Conservation (phyloP, 2,113 vertebrate species). For the Xiphorhynchus elegans region DNA sequence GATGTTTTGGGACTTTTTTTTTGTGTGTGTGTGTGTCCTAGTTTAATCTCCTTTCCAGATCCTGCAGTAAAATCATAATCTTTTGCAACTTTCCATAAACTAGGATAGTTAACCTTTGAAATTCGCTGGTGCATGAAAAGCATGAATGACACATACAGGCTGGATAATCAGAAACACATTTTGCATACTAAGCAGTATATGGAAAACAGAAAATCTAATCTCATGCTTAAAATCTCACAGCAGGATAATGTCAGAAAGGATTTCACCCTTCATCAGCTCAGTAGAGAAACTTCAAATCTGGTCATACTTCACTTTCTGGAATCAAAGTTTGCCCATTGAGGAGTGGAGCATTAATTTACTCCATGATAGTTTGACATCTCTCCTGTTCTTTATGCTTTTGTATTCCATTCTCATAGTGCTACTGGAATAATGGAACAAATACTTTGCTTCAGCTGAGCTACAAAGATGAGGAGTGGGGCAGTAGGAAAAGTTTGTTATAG, state of each 20-base stretch:
- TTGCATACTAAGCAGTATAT: neutral
- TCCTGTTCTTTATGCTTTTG: constrained; percentile 34
- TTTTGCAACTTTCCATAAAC: neutral
- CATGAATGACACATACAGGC: neutral
- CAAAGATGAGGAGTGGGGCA: neutral
- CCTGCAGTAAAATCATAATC: neutral
- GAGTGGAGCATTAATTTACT: constrained; percentile 20
- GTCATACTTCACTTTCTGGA: neutral
- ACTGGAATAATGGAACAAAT: neutral
- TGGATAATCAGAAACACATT: constrained; percentile 1
- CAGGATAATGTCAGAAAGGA: constrained; percentile 30
- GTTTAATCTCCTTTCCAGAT: constrained; percentile 5
- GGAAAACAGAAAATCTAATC: constrained; percentile 10
- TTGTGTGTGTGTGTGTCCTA: neutral
- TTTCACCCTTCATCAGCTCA: constrained; percentile 20
- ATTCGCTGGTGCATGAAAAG: constrained; percentile 25
- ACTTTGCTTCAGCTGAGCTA: neutral
- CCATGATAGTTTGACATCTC: neutral
- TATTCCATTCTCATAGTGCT: constrained; percentile 51
- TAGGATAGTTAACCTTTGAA: constrained; percentile 37
- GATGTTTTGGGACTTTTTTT: neutral
- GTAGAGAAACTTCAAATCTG: constrained; percentile 12
- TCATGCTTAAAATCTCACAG: constrained; percentile 39
- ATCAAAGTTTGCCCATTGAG: neutral
- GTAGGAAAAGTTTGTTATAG: constrained; percentile 22